Evolutionary conservation across 2,888 invertebrate genomes (phyloP).

Genomic region (Drosophila putrida): DNA sequence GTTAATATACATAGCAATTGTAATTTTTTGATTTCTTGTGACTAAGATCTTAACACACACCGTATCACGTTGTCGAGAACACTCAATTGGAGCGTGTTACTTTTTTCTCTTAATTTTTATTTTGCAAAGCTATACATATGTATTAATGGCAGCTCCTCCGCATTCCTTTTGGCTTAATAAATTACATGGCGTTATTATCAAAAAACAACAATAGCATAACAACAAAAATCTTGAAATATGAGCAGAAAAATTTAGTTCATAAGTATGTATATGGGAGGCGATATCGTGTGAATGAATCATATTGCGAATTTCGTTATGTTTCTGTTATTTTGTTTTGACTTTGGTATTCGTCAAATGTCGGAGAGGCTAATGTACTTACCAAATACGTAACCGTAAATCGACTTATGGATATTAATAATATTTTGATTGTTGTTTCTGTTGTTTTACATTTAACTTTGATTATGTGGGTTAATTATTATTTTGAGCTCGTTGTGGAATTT

Average conservation of each 20-base stretch:
- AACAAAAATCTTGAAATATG: conserved; percentile 35
- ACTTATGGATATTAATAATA: conserved; percentile 28
- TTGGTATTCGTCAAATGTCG: conserved; percentile 48
- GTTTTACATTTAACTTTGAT: conserved; percentile 24
- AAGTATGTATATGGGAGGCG: conserved; percentile 28
- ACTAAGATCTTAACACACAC: not conserved
- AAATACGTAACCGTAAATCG: conserved; percentile 54
- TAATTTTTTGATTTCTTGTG: too few relatives aligned
- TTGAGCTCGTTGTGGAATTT: conserved; percentile 34
- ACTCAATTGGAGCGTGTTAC: not conserved
- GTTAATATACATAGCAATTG: not conserved
- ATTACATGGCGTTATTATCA: conserved; percentile 60
- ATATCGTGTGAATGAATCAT: conserved; percentile 66
- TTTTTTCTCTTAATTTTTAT: conserved; percentile 8
- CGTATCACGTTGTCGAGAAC: not conserved
- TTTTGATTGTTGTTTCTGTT: conserved; percentile 21
- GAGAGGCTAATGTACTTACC: conserved; percentile 55
- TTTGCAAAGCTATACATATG: conserved; percentile 27
- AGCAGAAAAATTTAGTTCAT: conserved; percentile 44
- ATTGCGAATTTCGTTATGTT: conserved; percentile 57
- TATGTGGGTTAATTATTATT: conserved; percentile 69
- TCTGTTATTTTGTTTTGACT: conserved; percentile 68
- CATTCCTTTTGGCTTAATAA: conserved; percentile 55
- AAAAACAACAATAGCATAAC: conserved; percentile 19
- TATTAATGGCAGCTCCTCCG: conserved; percentile 53